A percentile compares a stretch with the other conserved stretches of the same genome.
phyloP scores from a whole-genome alignment of 1,140 invertebrate genomes.

The Stenopsyche tienmushanensis region DNA sequence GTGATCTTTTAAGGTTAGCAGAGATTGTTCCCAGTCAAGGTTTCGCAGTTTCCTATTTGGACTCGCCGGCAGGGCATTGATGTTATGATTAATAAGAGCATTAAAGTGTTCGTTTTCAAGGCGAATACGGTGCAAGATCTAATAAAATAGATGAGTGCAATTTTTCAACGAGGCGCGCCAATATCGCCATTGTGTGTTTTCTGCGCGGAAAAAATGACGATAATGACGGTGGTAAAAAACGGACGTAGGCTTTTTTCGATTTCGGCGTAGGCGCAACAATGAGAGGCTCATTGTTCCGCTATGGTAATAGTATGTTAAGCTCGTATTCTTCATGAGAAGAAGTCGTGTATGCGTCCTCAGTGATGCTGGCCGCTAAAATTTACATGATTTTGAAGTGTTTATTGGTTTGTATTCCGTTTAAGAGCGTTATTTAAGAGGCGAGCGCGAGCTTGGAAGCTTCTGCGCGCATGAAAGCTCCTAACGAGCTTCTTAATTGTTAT shows the following conservation, averaged over 20 bases:
- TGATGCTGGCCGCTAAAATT: no score
- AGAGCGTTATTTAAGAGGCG: no score
- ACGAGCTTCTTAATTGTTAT: no score
- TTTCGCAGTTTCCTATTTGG: slow-evolving; percentile 34
- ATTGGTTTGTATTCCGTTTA: no score
- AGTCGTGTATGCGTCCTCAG: no score
- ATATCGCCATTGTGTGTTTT: slow-evolving; percentile 7
- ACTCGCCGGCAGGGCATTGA: slow-evolving; percentile 6
- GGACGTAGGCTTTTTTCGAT: no score
- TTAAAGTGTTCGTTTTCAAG: slow-evolving; percentile 30
- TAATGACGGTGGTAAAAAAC: no score
- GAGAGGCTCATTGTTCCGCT: slow-evolving; percentile 15
- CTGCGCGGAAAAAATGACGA: background rate
- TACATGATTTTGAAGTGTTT: no score
- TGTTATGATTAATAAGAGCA: slow-evolving; percentile 34
- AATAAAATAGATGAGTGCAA: slow-evolving; percentile 36
- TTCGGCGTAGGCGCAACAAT: slow-evolving; percentile 11
- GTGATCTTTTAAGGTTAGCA: slow-evolving; percentile 36
- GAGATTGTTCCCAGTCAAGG: slow-evolving; percentile 39
- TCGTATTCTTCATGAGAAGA: no score
- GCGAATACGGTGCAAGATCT: slow-evolving; percentile 16
- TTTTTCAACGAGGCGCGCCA: slow-evolving; percentile 32
- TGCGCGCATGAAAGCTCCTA: no score
- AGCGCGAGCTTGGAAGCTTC: no score
- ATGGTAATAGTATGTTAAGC: slow-evolving; percentile 11